Evolutionary conservation across 2,888 invertebrate genomes (phyloP), one percentile per base, ranked within the genome.

Genomic region (Eulithis testata): DNA sequence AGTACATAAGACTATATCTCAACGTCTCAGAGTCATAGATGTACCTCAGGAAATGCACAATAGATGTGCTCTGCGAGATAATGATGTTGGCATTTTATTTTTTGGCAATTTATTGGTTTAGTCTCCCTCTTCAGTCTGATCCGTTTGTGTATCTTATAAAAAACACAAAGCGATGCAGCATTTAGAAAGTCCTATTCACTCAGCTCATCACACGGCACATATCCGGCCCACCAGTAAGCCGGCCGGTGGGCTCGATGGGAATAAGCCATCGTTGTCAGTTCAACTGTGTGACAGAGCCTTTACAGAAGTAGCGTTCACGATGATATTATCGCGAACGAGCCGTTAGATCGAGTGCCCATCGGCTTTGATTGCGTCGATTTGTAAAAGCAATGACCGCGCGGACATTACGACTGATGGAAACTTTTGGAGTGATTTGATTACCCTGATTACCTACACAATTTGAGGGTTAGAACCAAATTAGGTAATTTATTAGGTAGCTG

Each of bases 361-460:
- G 49, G 58, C 59, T 54, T 60, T 72, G 71, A 79, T 76, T 73
- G 67, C 71, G 37, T 54, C 60, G 71, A 79, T 79, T 79, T 76
- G 72, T 76, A 71, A 68, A 69, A 60, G 58, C 69, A 72, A 73
- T 70, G 70, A 70, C 72, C 73, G 21, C 53, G 59, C 51, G 44
- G 44, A 61, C 69, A 75, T 76, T 72, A 72, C 64, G 53, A 45
- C 54, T 40, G 65, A 65, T 60, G 71, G 66, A 69, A 68, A 27
- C 65, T 21, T 47, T 36, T 11, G 37, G 54, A 27, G n/a, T 21
- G 21, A 21, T 21, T 21, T n/a, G 40, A 14, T 43, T 53, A 52
- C 40, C 0, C 9, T 40, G 40, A 40, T 40, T 40, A 40, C 40
- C 40, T 40, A 40, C 27, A 11, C 11, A 44, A 31, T 50, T 63